Base-by-base conservation (phyloP, 2,888 invertebrate genomes). In the Agonopterix heracliana region DNA sequence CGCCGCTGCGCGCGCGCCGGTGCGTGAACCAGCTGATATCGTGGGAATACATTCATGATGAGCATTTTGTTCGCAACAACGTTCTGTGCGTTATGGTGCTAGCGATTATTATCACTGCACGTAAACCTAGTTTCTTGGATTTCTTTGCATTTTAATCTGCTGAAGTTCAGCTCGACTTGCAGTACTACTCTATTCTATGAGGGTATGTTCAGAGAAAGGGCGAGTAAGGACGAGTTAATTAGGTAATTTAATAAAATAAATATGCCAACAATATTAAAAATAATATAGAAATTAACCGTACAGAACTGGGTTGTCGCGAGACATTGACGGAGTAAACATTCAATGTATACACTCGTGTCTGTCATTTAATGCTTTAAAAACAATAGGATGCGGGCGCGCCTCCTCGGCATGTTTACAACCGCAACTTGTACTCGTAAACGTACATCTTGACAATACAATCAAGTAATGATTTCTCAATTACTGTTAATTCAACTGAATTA, bases 21-120 rank as follows among this genome's bases (percentile, higher is more conserved):
- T 66, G 78, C 85, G 77, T 81, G 68, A 78, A 76, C 79, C 77
- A 81, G 77, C 80, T 81, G 82, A 83, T 82, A 74, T 69, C 81
- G 86, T 86, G 85, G 80, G 85, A 85, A 84, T 65, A 68, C 72
- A 74, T 72, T 74, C 71, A 71, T 73, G 64, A 68, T 71, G 54
- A 60, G 45, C 50, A 48, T 50, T 52, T 56, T 51, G 54, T 52
- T 12, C 53, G 52, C 52, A 52, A 57, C 48, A 55, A 53, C 47
- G n/a, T 52, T 45, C 49, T 47, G 56, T 59, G 52, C 56, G 50
- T 50, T 55, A 58, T 54, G 54, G 41, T 34, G 45, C 11, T 38
- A n/a, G 17, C 3, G 34, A 46, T 41, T 34, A 7, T 41, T 46
- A 46, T 41, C 41, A 34, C 5, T 41, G 34, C 34, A 14, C 46